Percentiles rank a stretch among this genome's conserved stretches.
These are phyloP conservation scores for Uropsilus gracilis DNA, from an alignment of 2,113 vertebrate species.

Conservation along the genomic window DNA sequence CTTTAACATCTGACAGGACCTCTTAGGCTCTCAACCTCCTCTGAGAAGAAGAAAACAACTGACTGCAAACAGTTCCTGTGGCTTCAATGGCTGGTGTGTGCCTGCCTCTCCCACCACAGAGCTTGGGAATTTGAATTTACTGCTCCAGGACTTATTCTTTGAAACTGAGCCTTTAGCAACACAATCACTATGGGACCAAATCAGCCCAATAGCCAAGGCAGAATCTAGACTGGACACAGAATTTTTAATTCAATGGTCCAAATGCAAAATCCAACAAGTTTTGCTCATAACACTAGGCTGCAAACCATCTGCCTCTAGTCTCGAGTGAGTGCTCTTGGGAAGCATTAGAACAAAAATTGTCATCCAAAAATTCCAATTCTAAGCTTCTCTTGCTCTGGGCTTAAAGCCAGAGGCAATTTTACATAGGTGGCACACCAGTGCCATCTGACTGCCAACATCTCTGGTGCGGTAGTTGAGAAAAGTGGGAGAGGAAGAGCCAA, in stretches of 20 bases:
- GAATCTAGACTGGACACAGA: not conserved
- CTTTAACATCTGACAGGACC: not conserved
- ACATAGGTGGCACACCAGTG: not conserved
- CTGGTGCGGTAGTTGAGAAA: not conserved
- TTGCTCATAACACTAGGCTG: not conserved
- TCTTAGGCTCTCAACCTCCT: not conserved
- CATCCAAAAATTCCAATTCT: not conserved
- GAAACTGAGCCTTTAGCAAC: not conserved
- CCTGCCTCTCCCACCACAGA: not conserved
- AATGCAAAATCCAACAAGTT: slow-evolving; percentile 33
- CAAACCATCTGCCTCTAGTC: slow-evolving; percentile 5
- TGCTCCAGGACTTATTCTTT: not conserved
- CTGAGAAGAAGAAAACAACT: not conserved
- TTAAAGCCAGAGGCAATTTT: not conserved
- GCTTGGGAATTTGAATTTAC: not conserved
- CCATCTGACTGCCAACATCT: not conserved
- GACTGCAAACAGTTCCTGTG: not conserved
- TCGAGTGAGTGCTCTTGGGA: not conserved
- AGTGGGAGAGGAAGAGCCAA: not conserved
- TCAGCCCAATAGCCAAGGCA: not conserved
- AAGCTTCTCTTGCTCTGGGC: slow-evolving; percentile 17
- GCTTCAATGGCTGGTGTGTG: not conserved
- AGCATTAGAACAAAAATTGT: not conserved
- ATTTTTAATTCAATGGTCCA: not conserved
- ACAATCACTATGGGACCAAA: not conserved